These are phyloP conservation scores for Brachystomella parvula DNA, from an alignment of 1,140 invertebrate species.

Conservation along the genomic window DNA sequence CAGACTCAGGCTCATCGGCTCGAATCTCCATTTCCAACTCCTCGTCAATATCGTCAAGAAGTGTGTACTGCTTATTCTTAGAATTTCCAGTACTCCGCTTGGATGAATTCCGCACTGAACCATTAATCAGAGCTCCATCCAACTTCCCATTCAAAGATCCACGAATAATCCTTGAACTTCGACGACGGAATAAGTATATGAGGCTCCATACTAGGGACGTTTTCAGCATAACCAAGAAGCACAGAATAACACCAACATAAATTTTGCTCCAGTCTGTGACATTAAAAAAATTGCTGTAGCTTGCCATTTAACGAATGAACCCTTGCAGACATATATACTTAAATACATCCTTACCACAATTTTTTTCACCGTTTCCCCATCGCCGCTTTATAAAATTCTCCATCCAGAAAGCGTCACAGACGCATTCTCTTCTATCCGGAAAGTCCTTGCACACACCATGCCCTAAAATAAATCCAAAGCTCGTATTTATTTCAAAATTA, in stretches of 20 bases:
- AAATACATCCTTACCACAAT: constrained; percentile 61
- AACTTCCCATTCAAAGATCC: not conserved
- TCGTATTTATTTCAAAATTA: constrained; percentile 14
- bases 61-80: constrained; percentile 47
- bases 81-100: constrained; percentile 33
- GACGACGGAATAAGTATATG: constrained; percentile 56
- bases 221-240: constrained; percentile 55
- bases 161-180: not conserved
- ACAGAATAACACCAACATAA: constrained; percentile 69
- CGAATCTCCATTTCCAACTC: constrained; percentile 38
- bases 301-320: constrained; percentile 8
- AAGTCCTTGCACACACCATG: constrained; percentile 81
- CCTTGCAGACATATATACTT: constrained; percentile 11
- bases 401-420: constrained; percentile 96
- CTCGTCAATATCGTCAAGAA: constrained; percentile 53
- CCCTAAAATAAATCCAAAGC: constrained; percentile 43
- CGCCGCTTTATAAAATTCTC: constrained; percentile 60
- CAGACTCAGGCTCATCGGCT: constrained; percentile 52
- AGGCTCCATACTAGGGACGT: constrained; percentile 61
- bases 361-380: constrained; percentile 57
- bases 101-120: constrained; percentile 29
- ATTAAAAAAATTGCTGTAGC: constrained; percentile 38
- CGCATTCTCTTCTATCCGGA: constrained; percentile 59
- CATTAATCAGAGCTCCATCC: not conserved
- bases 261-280: constrained; percentile 83